Percentiles rank a stretch among this genome's conserved stretches.
phyloP scores from a whole-genome alignment of 2,888 invertebrate genomes.

The Conops quadrifasciatus region DNA sequence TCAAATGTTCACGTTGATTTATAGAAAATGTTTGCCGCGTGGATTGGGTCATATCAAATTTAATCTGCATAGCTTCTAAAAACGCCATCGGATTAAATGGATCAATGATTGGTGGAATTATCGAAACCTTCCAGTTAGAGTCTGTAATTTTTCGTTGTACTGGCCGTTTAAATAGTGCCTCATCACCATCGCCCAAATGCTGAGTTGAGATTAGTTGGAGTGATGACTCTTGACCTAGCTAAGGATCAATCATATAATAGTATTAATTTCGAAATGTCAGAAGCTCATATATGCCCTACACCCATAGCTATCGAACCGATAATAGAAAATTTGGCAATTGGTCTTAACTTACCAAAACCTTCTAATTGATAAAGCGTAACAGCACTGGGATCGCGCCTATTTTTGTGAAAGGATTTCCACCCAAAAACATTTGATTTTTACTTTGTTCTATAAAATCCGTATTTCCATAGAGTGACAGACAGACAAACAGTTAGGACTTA shows the following conservation, averaged over 20 bases:
- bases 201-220: background rate
- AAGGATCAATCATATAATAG: no score
- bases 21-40: background rate
- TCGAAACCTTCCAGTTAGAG: background rate
- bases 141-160: background rate
- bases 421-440: no score
- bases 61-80: constrained; percentile 8
- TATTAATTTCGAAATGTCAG: no score
- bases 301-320: background rate
- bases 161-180: background rate
- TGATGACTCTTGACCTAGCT: background rate
- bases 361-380: no score
- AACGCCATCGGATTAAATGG: constrained; percentile 25
- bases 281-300: no score
- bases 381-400: no score
- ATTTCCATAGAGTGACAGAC: no score
- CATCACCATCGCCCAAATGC: background rate
- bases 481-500: no score
- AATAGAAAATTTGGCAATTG: background rate
- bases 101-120: background rate
- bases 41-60: constrained; percentile 1
- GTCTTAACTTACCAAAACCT: no score
- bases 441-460: no score
- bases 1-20: background rate
- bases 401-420: no score